Evolutionary conservation across 2,888 invertebrate genomes (phyloP).

Genomic region (Crematogaster levior): DNA sequence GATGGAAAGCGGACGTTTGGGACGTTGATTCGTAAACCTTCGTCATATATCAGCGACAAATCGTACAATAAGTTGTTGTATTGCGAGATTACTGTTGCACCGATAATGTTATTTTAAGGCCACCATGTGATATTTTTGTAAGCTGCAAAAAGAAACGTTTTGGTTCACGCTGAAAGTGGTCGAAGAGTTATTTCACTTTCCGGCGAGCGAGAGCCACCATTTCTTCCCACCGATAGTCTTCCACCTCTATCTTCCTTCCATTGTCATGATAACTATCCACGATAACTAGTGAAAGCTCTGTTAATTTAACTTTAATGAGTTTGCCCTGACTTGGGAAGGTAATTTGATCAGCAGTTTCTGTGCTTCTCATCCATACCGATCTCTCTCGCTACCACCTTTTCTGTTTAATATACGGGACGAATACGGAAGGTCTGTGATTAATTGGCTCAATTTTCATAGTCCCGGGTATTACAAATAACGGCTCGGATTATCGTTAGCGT

Average conservation of each 20-base stretch:
- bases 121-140: slow-evolving; percentile 53
- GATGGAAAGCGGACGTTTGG: background rate
- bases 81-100: slow-evolving; percentile 34
- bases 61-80: slow-evolving; percentile 16
- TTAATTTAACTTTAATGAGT: slow-evolving; percentile 54
- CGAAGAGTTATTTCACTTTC: slow-evolving; percentile 3
- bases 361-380: background rate
- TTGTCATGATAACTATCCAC: slow-evolving; percentile 36
- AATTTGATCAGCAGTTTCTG: slow-evolving; percentile 43
- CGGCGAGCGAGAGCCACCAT: background rate
- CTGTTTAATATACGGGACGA: background rate
- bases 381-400: background rate
- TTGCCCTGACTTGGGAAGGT: background rate
- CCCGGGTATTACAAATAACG: background rate
- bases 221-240: background rate
- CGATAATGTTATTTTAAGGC: slow-evolving; percentile 36
- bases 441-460: slow-evolving; percentile 17
- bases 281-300: slow-evolving; percentile 49
- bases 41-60: background rate
- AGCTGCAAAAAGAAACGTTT: slow-evolving; percentile 39
- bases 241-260: slow-evolving; percentile 17
- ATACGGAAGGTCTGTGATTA: background rate
- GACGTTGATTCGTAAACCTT: background rate
- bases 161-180: slow-evolving; percentile 37
- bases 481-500: slow-evolving; percentile 17